These are phyloP conservation scores for Himalopsyche kuldschensis DNA, from an alignment of 2,888 invertebrate genomes.

Conservation along the genomic window DNA sequence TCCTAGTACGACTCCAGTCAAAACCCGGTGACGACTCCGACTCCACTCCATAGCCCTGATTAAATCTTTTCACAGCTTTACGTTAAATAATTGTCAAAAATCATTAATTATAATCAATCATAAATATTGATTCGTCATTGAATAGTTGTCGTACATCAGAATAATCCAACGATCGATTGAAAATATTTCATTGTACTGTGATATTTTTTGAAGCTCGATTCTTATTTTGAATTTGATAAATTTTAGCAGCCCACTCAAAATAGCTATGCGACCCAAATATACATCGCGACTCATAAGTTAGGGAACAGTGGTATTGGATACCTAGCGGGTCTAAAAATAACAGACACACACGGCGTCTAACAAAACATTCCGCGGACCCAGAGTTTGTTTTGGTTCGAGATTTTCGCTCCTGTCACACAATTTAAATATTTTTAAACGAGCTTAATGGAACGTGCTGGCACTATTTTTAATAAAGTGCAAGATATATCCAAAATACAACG, in stretches of 20 bases:
- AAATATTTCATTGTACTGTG: neutral
- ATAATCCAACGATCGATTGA: too few species aligned
- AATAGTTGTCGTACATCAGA: too few species aligned
- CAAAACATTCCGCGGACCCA: neutral
- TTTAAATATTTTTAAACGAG: neutral
- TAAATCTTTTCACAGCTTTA: too few species aligned
- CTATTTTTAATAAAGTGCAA: neutral
- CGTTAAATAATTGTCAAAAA: too few species aligned
- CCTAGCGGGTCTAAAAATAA: neutral
- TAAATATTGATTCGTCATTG: too few species aligned
- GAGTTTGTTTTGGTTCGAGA: neutral
- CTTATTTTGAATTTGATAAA: neutral
- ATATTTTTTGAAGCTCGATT: neutral
- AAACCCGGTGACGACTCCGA: too few species aligned
- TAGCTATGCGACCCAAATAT: neutral
- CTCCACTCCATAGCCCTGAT: too few species aligned
- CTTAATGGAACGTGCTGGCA: neutral
- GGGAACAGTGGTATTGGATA: neutral
- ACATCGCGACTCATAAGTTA: neutral
- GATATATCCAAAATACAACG: neutral
- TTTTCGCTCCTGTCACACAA: neutral
- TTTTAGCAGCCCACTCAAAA: neutral
- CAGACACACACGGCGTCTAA: neutral
- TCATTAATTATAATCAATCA: too few species aligned
- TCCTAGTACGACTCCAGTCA: too few species aligned